Base-by-base conservation (phyloP, 2,888 invertebrate species). In the Drosophila infuscata region DNA sequence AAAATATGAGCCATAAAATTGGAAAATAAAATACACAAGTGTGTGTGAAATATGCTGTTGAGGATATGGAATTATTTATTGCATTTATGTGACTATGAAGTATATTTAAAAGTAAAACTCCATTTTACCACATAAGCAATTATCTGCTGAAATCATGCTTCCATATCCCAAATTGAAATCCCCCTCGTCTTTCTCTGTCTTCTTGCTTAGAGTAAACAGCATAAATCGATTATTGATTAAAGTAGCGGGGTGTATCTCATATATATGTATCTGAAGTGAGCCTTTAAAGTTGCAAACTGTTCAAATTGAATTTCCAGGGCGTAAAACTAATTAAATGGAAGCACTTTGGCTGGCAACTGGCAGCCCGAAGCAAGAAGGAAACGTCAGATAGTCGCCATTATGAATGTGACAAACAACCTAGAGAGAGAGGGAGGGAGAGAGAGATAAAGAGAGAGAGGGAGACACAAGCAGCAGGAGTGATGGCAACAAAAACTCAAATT, bases 241-340 rank as follows among this genome's bases (percentile, higher is more conserved):
- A 32, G 38, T 57, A 32, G 35, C 56, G 60, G 70, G 68, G 61
- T 25, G 25, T 12, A 29, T 7, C 32, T 8, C 8, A 33, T 29
- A n/a, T 29, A n/a, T 25, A 15, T 8, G 15, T 46, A 15, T 54
- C 9, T 48, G 58, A 67, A 58, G 32, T 52, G 67, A 73, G 70
- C 74, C 77, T 80, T 73, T 72, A 71, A 82, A 77, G 70, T 56
- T 67, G 74, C 68, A 75, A 67, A 67, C 64, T 48, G 70, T 61
- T 80, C 57, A 83, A 84, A 87, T 80, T 82, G 74, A 73, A 63
- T 82, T 81, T 79, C 68, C 76, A 73, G 79, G 75, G 82, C 68
- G 85, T 63, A 67, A 85, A 85, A 85, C 85, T 85, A 85, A 85
- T 85, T 85, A 88, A 85, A 88, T 88, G 88, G 85, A 85, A 85